These are phyloP conservation scores for Erpobdella octoculata DNA, from an alignment of 2,888 invertebrate species.

Conservation along the genomic window DNA sequence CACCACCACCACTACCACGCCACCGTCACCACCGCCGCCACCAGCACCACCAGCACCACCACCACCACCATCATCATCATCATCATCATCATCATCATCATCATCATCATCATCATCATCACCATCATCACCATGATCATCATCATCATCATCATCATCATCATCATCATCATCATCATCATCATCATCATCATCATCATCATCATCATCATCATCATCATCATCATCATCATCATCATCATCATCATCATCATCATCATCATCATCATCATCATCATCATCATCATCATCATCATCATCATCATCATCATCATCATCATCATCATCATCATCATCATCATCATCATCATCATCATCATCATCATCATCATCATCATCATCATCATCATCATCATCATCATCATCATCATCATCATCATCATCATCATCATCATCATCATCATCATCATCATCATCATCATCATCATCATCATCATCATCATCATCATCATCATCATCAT, in stretches of 20 bases:
- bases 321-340: background rate
- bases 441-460: slow-evolving; percentile 11
- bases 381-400: background rate
- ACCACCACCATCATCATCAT: too few species aligned
- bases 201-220: background rate
- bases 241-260: background rate
- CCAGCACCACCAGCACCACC: too few species aligned
- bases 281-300: background rate
- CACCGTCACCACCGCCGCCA: too few species aligned
- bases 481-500: slow-evolving; percentile 9
- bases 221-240: background rate
- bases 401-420: background rate
- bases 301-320: background rate
- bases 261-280: background rate
- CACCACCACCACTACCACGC: too few species aligned
- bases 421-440: background rate
- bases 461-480: slow-evolving; percentile 13
- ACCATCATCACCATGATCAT: background rate
- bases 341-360: slow-evolving; percentile 3
- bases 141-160: background rate
- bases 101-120: background rate
- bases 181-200: background rate
- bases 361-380: background rate
- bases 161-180: background rate
- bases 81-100: background rate